These are phyloP conservation scores for Lagenorhynchus albirostris DNA, from an alignment of 2,113 vertebrate genomes.

Conservation along the genomic window DNA sequence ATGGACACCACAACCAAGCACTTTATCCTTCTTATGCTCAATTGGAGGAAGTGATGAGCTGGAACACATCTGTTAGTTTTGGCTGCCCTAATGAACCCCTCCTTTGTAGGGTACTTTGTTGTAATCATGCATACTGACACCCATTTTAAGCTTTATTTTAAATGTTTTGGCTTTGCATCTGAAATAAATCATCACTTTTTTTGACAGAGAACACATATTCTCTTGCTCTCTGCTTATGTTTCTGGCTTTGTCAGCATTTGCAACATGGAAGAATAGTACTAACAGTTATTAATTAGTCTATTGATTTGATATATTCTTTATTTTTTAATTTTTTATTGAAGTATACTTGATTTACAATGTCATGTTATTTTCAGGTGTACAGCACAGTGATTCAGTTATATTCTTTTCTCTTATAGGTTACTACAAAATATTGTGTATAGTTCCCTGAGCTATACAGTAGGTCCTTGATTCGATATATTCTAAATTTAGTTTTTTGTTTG, in stretches of 20 bases:
- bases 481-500: conserved; percentile 20
- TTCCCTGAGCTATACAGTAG: background rate
- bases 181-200: conserved; percentile 2
- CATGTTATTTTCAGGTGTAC: background rate
- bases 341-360: background rate
- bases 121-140: background rate
- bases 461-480: conserved; percentile 47
- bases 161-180: conserved; percentile 17
- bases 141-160: conserved; percentile 54
- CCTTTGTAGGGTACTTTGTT: conserved; percentile 34
- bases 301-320: conserved; percentile 47
- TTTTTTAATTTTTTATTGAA: background rate
- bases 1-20: conserved; percentile 40
- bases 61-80: conserved; percentile 48
- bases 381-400: background rate
- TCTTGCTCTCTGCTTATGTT: background rate
- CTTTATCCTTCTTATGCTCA: conserved; percentile 46
- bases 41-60: conserved; percentile 67
- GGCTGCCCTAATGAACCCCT: background rate
- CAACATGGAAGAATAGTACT: background rate
- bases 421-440: background rate
- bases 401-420: background rate
- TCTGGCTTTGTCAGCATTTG: background rate
- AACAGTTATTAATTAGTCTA: conserved; percentile 40
- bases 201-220: background rate